Evolutionary conservation across 2,113 vertebrate species (phyloP).

Genomic region (Anthoscopus minutus): DNA sequence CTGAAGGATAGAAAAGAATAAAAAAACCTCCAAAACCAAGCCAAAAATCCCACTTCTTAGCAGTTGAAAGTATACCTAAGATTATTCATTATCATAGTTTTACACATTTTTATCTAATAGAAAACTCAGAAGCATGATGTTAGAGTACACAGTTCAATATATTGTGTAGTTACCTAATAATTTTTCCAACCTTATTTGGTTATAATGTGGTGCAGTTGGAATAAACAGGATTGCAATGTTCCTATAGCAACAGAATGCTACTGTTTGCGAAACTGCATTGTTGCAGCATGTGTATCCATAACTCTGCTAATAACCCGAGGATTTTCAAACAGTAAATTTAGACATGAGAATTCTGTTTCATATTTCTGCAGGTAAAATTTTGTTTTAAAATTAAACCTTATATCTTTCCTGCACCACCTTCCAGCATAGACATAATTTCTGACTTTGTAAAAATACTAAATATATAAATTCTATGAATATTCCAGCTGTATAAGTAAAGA

Average conservation of each 20-base stretch:
- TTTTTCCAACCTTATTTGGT: neutral
- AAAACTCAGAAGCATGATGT: neutral
- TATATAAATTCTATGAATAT: neutral
- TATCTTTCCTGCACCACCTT: neutral
- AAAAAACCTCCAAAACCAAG: neutral
- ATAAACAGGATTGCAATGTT: neutral
- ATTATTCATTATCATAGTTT: neutral
- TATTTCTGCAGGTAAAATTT: neutral
- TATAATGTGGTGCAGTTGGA: neutral
- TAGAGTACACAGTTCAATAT: neutral
- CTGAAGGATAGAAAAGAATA: neutral
- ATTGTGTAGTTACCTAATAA: neutral
- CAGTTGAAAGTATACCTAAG: neutral
- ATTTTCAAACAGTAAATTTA: neutral
- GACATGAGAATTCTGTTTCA: neutral
- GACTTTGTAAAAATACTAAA: neutral
- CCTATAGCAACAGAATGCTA: constrained; percentile 20
- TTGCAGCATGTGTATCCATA: neutral
- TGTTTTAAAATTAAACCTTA: neutral
- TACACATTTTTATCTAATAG: neutral
- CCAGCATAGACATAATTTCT: neutral
- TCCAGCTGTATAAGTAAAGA: neutral
- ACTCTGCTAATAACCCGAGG: neutral
- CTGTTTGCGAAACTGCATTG: neutral
- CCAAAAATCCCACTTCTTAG: neutral